These are phyloP conservation scores for Sitophilus oryzae DNA, from an alignment of 1,140 invertebrate species.

Conservation along the genomic window DNA sequence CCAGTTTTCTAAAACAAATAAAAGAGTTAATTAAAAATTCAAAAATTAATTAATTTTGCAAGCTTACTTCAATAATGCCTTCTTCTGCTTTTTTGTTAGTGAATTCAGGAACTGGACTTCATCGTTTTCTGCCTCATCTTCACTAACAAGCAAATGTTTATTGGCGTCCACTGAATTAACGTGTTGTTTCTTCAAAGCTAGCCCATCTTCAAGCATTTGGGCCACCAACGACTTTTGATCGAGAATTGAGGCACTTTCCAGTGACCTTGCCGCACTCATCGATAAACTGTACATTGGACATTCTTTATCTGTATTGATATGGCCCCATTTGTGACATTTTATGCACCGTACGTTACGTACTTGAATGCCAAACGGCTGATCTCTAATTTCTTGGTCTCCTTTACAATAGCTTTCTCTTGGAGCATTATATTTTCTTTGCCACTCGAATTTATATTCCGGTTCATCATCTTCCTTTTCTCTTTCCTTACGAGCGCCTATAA, in stretches of 20 bases:
- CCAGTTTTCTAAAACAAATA: conserved; percentile 64
- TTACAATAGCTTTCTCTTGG: conserved; percentile 96
- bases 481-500: conserved; percentile 69
- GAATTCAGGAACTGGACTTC: conserved; percentile 77
- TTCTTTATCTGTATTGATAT: conserved; percentile 96
- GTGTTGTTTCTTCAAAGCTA: conserved; percentile 76
- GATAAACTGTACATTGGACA: conserved; percentile 89
- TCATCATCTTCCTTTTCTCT: conserved; percentile 88
- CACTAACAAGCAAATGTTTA: conserved; percentile 45
- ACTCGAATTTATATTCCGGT: conserved; percentile 98
- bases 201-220: conserved; percentile 88
- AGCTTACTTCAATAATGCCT: conserved; percentile 76
- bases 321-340: conserved; percentile 99
- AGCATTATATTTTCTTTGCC: conserved; percentile 98
- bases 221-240: conserved; percentile 73
- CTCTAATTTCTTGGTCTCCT: conserved; percentile 90
- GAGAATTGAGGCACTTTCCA: conserved; percentile 50
- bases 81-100: conserved; percentile 81
- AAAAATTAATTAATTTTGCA: conserved; percentile 9
- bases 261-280: conserved; percentile 60
- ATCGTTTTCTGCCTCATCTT: conserved; percentile 57
- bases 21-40: conserved; percentile 23
- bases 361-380: conserved; percentile 98
- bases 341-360: conserved; percentile 97
- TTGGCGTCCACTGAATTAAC: conserved; percentile 43